These are phyloP conservation scores for Misgurnus mizolepis DNA, from an alignment of 2,113 vertebrate genomes.

Conservation along the genomic window DNA sequence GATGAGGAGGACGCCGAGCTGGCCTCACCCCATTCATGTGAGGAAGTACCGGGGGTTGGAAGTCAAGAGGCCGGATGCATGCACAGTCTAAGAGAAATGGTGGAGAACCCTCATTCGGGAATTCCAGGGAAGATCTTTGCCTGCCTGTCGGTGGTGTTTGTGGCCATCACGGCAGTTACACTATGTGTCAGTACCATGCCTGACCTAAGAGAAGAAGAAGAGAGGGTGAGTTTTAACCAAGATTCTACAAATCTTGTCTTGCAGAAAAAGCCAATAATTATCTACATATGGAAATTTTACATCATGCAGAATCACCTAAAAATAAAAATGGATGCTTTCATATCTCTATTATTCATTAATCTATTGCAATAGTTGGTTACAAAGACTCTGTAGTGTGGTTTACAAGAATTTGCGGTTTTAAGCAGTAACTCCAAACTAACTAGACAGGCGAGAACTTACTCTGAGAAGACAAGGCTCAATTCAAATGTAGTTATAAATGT, in stretches of 20 bases:
- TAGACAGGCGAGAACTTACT: too few species aligned
- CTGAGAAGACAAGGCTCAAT: too few species aligned
- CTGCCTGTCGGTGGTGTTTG: slow-evolving; percentile 89
- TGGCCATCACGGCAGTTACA: slow-evolving; percentile 92
- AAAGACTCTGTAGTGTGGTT: too few species aligned
- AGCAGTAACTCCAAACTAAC: too few species aligned
- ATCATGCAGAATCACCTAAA: neutral
- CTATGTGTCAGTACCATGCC: slow-evolving; percentile 98
- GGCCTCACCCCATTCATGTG: slow-evolving; percentile 60
- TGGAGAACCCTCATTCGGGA: slow-evolving; percentile 93
- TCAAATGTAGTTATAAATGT: too few species aligned
- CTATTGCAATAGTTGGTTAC: too few species aligned
- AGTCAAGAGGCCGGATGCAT: slow-evolving; percentile 78
- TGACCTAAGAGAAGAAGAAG: slow-evolving; percentile 91
- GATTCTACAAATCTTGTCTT: neutral
- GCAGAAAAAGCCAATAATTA: neutral
- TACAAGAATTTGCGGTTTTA: too few species aligned
- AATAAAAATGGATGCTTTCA: too few species aligned
- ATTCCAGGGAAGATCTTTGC: slow-evolving; percentile 94
- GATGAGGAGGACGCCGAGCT: slow-evolving; percentile 74
- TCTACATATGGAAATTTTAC: neutral
- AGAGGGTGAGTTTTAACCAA: slow-evolving; percentile 81
- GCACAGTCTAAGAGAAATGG: slow-evolving; percentile 86
- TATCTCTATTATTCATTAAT: too few species aligned
- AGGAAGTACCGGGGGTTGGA: slow-evolving; percentile 61